These are phyloP conservation scores for Eulemur macaco DNA, from an alignment of 2,113 vertebrate genomes.

Conservation along the genomic window DNA sequence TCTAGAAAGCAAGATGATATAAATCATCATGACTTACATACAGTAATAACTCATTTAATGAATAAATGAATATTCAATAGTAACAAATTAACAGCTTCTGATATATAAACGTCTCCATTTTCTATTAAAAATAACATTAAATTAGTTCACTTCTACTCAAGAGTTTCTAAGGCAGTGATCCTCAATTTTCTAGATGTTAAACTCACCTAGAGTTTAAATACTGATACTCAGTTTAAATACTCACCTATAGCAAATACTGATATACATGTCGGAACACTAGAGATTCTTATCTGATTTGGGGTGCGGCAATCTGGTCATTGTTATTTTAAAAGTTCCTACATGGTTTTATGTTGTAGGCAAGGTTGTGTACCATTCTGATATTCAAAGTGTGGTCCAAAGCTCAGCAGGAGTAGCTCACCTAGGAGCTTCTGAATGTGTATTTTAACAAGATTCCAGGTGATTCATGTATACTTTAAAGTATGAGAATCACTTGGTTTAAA, in stretches of 20 bases:
- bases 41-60: neutral
- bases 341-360: neutral
- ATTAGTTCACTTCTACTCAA: neutral
- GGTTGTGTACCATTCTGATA: neutral
- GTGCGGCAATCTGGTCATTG: neutral
- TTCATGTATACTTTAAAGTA: neutral
- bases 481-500: neutral
- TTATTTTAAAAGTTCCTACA: neutral
- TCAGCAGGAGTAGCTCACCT: neutral
- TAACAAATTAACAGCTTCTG: neutral
- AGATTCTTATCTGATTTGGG: neutral
- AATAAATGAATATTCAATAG: neutral
- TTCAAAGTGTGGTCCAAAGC: neutral
- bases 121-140: constrained; percentile 47
- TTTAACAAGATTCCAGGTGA: neutral
- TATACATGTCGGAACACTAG: neutral
- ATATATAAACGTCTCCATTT: neutral
- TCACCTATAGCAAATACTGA: neutral
- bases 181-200: neutral
- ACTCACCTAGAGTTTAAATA: neutral
- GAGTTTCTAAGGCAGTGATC: neutral
- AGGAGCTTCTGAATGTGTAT: neutral
- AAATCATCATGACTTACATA: neutral
- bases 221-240: too few relatives aligned
- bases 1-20: neutral